Evolutionary conservation across 2,888 invertebrate species (phyloP).

Genomic region (Netelia virgata): DNA sequence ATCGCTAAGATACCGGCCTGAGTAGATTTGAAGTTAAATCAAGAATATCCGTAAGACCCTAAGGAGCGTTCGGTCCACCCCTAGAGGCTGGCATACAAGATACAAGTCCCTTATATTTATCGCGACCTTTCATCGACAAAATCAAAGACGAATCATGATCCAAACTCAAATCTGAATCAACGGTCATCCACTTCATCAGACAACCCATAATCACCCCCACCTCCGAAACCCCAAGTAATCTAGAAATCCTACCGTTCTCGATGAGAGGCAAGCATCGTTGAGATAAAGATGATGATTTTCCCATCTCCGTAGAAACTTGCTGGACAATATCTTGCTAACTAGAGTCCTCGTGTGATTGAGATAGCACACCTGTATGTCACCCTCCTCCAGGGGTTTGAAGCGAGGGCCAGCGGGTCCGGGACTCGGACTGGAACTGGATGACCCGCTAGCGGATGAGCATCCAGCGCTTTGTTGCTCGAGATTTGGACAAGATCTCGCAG

Average conservation of each 20-base stretch:
- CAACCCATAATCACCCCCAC: not conserved
- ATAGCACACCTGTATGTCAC: constrained; percentile 91
- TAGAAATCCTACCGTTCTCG: constrained; percentile 89
- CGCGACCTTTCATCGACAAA: too few relatives aligned
- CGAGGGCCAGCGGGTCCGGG: constrained; percentile 86
- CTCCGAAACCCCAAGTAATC: not conserved
- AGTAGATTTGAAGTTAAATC: too few relatives aligned
- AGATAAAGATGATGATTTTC: constrained; percentile 91
- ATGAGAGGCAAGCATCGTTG: constrained; percentile 89
- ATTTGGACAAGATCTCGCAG: constrained; percentile 85
- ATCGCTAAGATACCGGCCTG: too few relatives aligned
- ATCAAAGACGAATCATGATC: too few relatives aligned
- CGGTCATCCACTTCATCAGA: too few relatives aligned
- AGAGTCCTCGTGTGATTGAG: constrained; percentile 92
- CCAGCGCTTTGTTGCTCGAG: constrained; percentile 87
- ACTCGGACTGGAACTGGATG: constrained; percentile 84
- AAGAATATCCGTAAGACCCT: too few relatives aligned
- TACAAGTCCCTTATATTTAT: too few relatives aligned
- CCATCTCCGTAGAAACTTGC: constrained; percentile 92
- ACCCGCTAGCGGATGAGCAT: constrained; percentile 85
- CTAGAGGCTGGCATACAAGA: too few relatives aligned
- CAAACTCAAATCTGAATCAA: too few relatives aligned
- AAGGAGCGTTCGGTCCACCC: too few relatives aligned
- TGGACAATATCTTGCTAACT: constrained; percentile 91
- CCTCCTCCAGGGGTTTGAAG: constrained; percentile 90